Evolutionary conservation across 2,797 vertebrate genomes (phyloP).

Genomic region (Parotocinclus haroldoi): DNA sequence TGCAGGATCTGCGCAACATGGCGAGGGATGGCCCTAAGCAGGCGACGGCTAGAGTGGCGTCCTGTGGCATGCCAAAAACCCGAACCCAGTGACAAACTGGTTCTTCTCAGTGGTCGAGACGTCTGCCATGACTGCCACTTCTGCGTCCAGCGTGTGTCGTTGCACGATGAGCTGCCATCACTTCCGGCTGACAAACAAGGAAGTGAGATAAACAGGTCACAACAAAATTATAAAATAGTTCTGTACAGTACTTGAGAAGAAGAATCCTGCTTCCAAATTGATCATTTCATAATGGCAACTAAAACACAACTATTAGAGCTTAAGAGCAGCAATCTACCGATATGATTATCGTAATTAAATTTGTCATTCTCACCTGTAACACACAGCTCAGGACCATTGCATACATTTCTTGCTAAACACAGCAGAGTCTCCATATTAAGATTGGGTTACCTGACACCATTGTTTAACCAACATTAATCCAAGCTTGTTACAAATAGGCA

Average conservation of each 20-base stretch:
- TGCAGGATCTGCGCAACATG: conserved; percentile 97
- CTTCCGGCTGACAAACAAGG: conserved; percentile 46
- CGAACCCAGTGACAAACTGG: conserved; percentile 88
- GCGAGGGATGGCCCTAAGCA: conserved; percentile 92
- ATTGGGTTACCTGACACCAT: too few species aligned
- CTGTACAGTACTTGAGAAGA: too few species aligned
- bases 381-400: neutral
- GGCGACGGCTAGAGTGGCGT: conserved; percentile 89
- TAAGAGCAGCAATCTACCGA: too few species aligned
- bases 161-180: conserved; percentile 78
- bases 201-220: neutral
- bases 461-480: too few species aligned
- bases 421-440: neutral
- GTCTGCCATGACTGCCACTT: conserved; percentile 95
- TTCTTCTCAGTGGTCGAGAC: conserved; percentile 86
- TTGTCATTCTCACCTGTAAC: too few species aligned
- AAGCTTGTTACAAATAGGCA: too few species aligned
- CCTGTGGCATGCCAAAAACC: conserved; percentile 98
- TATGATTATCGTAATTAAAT: too few species aligned
- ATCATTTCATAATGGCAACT: too few species aligned
- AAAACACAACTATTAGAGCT: too few species aligned
- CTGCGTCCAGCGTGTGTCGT: conserved; percentile 84
- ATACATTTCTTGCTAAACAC: neutral
- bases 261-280: too few species aligned
- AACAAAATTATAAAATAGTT: neutral